These are phyloP conservation scores for Laodelphax striatellus DNA, from an alignment of 1,140 invertebrate species.

Conservation along the genomic window DNA sequence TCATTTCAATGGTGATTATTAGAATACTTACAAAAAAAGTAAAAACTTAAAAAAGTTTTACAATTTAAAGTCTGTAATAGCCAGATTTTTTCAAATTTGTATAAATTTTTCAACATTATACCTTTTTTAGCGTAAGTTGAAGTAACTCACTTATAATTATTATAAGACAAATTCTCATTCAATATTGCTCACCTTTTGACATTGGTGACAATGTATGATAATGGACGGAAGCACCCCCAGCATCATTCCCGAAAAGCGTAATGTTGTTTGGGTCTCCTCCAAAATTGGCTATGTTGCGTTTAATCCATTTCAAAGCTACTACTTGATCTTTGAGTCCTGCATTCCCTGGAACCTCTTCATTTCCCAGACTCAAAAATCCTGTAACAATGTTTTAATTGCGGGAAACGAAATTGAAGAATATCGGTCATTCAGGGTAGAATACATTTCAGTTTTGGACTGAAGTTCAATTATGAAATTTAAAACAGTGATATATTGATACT, in stretches of 20 bases:
- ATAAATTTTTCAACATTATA: no score
- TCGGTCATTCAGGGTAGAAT: no score
- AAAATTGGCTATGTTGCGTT: constrained; percentile 8
- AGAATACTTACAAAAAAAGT: no score
- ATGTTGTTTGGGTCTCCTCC: constrained; percentile 7
- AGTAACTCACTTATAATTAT: neutral
- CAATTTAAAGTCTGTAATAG: no score
- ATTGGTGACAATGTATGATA: neutral
- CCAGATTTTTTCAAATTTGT: neutral
- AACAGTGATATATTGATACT: no score
- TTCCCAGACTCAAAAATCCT: neutral
- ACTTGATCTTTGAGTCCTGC: constrained; percentile 9
- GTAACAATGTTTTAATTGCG: neutral
- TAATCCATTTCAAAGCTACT: constrained; percentile 9
- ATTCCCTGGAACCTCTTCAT: constrained; percentile 6
- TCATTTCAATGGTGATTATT: no score
- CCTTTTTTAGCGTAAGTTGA: neutral
- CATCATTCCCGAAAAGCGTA: neutral
- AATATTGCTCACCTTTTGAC: neutral
- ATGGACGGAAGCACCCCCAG: neutral
- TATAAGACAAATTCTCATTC: neutral
- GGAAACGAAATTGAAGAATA: no score
- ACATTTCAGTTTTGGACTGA: no score
- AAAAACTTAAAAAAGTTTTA: no score
- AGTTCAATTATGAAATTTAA: no score